These are phyloP conservation scores for Coregonus clupeaformis DNA, from an alignment of 2,113 vertebrate genomes.

Conservation along the genomic window DNA sequence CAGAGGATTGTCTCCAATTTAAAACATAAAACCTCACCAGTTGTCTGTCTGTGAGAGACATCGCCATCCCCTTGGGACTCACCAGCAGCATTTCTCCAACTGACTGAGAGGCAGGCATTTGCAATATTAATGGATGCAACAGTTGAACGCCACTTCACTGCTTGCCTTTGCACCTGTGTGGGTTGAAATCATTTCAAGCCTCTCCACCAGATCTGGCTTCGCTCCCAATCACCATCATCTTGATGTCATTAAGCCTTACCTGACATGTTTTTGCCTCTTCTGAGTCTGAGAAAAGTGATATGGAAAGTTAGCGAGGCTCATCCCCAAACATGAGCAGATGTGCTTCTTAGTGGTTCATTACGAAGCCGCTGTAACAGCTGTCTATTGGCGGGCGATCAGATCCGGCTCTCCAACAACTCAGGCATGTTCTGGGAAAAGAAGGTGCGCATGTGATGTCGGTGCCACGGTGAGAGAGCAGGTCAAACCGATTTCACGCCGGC, in stretches of 20 bases:
- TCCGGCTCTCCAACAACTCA: neutral
- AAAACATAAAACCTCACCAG: neutral
- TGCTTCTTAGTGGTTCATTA: slow-evolving; percentile 36
- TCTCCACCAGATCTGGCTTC: neutral
- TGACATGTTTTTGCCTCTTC: neutral
- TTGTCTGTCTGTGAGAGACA: too few species aligned
- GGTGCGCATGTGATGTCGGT: slow-evolving; percentile 1
- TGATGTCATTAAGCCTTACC: neutral
- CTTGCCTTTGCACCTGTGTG: neutral
- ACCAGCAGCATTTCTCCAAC: neutral
- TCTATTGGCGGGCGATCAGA: neutral
- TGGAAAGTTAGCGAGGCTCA: neutral
- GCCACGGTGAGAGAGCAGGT: slow-evolving; percentile 8
- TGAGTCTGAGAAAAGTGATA: neutral
- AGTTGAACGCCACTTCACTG: neutral
- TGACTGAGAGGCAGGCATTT: neutral
- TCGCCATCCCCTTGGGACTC: neutral
- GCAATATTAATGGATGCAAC: slow-evolving; percentile 8
- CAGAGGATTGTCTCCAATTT: neutral
- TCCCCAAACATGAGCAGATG: slow-evolving; percentile 26
- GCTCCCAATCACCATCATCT: neutral
- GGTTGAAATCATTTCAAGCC: neutral
- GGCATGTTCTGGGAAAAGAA: slow-evolving; percentile 21
- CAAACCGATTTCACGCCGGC: neutral
- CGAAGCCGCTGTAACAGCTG: slow-evolving; percentile 17